phyloP scores from a whole-genome alignment of 2,113 vertebrate genomes.

The Odocoileus hemionus region DNA sequence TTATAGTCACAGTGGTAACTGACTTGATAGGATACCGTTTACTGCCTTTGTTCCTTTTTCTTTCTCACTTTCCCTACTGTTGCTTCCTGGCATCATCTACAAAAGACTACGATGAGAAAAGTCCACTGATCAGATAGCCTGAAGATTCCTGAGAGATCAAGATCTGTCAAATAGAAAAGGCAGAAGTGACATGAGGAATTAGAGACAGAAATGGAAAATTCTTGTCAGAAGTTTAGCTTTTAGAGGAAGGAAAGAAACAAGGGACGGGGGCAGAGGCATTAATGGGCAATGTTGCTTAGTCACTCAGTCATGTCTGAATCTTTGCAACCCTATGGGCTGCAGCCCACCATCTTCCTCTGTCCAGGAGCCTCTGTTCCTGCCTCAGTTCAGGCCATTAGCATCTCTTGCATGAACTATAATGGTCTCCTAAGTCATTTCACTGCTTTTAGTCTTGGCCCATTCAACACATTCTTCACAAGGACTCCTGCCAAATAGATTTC shows the following conservation, averaged over 20 bases:
- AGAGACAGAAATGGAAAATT: background rate
- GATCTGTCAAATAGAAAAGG: background rate
- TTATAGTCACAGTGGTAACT: background rate
- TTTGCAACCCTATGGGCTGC: background rate
- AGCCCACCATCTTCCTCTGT: background rate
- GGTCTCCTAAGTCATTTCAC: background rate
- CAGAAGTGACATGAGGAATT: background rate
- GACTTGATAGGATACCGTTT: background rate
- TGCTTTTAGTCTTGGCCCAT: background rate
- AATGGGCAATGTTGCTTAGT: background rate
- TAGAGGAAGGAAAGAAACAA: background rate
- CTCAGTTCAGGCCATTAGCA: background rate
- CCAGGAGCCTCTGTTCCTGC: background rate
- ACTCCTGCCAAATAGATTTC: background rate
- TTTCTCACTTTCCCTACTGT: background rate
- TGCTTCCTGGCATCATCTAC: background rate
- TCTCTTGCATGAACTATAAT: background rate
- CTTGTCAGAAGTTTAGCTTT: conserved; percentile 3
- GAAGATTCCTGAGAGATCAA: background rate
- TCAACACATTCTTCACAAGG: background rate
- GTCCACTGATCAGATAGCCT: background rate
- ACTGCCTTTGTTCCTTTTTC: background rate
- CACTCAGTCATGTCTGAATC: background rate
- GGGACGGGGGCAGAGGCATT: background rate
- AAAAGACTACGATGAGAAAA: background rate